phyloP scores from a whole-genome alignment of 1,140 invertebrate species.

The Bombus pyrosoma region DNA sequence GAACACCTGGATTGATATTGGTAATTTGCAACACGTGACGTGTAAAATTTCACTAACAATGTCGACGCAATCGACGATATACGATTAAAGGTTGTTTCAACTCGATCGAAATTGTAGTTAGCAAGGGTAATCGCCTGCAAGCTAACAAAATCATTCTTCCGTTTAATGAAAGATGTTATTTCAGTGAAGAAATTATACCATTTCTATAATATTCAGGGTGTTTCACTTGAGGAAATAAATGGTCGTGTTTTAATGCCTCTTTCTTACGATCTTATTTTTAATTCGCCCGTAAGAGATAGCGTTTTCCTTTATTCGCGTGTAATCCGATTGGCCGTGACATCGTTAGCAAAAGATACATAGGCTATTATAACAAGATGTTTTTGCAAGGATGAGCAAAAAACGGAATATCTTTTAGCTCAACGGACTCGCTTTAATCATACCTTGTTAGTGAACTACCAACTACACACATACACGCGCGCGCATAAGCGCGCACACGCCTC shows the following conservation, averaged over 20 bases:
- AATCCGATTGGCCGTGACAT: constrained; percentile 14
- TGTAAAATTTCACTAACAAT: too few species aligned
- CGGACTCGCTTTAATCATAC: neutral
- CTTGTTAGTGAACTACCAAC: constrained; percentile 21
- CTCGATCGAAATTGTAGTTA: too few species aligned
- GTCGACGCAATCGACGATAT: too few species aligned
- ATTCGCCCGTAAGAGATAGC: neutral
- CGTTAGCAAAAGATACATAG: constrained; percentile 14
- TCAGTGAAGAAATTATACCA: too few species aligned
- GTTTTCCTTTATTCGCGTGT: neutral
- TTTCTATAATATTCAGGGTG: too few species aligned
- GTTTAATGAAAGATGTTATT: neutral
- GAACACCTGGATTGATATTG: too few species aligned
- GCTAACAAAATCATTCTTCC: neutral
- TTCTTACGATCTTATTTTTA: neutral
- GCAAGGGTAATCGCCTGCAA: neutral
- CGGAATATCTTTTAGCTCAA: neutral
- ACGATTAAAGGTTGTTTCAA: too few species aligned
- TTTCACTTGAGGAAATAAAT: neutral
- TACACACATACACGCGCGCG: neutral
- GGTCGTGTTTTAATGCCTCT: neutral
- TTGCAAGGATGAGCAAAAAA: neutral
- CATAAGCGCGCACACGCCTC: neutral
- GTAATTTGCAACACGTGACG: too few species aligned
- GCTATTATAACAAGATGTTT: constrained; percentile 3